Conservation (phyloP, 2,113 vertebrate species). For the Beaufortia kweichowensis region DNA sequence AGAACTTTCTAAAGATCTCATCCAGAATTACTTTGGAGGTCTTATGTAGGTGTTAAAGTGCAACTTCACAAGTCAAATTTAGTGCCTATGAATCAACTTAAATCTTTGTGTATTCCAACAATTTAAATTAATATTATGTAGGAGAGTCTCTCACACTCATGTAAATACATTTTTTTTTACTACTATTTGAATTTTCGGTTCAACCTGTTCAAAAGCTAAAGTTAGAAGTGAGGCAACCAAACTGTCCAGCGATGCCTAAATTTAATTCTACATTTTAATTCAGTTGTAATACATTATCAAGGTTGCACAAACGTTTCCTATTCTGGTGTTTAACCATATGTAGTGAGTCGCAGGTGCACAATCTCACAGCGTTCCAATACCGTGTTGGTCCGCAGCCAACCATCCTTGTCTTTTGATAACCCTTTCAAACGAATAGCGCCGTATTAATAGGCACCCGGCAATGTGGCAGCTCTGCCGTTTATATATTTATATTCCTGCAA, state of each 20-base stretch:
- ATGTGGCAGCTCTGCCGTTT: slow-evolving; percentile 12
- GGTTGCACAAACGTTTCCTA: slow-evolving; percentile 15
- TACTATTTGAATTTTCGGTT: background rate
- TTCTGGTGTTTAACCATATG: slow-evolving; percentile 27
- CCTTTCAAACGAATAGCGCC: slow-evolving; percentile 46
- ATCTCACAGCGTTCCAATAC: slow-evolving; percentile 17
- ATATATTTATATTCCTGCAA: slow-evolving; percentile 34
- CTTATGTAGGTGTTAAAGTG: background rate
- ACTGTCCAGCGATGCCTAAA: background rate
- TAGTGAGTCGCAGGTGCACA: slow-evolving; percentile 35
- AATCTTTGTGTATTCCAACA: background rate
- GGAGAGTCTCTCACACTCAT: slow-evolving; percentile 11
- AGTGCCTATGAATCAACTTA: background rate
- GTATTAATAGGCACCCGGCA: slow-evolving; percentile 37
- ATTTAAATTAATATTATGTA: slow-evolving; percentile 8
- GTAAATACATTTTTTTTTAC: slow-evolving; percentile 15
- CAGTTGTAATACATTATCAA: slow-evolving; percentile 10
- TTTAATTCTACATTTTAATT: background rate
- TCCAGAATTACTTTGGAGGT: background rate
- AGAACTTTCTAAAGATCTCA: slow-evolving; percentile 13
- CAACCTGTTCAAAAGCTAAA: slow-evolving; percentile 11
- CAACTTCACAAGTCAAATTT: slow-evolving; percentile 10
- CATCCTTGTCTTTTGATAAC: slow-evolving; percentile 48
- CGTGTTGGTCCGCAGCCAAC: slow-evolving; percentile 21
- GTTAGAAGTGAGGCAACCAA: slow-evolving; percentile 13